phyloP scores from a whole-genome alignment of 2,797 vertebrate species.

The Anguilla pacifica region DNA sequence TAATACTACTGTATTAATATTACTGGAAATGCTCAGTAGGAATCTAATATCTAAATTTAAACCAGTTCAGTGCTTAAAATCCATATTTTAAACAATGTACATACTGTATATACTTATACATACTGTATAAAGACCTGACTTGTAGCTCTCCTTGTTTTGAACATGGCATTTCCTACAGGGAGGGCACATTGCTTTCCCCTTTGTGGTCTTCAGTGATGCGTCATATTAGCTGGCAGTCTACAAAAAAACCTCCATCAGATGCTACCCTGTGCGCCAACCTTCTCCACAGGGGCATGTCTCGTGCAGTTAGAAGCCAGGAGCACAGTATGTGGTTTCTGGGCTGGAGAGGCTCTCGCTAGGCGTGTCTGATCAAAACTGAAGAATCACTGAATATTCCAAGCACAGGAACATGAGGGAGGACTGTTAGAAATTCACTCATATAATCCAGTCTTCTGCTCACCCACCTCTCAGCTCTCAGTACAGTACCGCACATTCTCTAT shows the following conservation, averaged over 20 bases:
- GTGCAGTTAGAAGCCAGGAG: not conserved
- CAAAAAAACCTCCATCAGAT: not conserved
- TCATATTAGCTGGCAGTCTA: not conserved
- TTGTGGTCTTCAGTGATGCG: not conserved
- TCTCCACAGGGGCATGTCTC: not conserved
- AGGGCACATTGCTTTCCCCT: not conserved
- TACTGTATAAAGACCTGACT: not conserved
- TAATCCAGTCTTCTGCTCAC: not conserved
- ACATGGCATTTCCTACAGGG: not conserved
- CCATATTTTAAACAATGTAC: not conserved
- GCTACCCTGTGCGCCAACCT: not conserved
- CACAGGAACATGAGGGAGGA: constrained; percentile 15
- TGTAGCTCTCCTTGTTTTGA: not conserved
- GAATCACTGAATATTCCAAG: constrained; percentile 27
- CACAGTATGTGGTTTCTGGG: not conserved
- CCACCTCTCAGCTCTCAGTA: not conserved
- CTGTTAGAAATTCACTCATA: not conserved
- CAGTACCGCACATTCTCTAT: not conserved
- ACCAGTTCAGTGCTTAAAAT: not conserved
- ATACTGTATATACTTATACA: too few species aligned
- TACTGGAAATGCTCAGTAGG: not conserved
- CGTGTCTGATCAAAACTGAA: constrained; percentile 18
- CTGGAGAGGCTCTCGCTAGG: not conserved
- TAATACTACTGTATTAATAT: not conserved
- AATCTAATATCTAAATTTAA: not conserved